Conservation (phyloP, 2,888 invertebrate genomes). For the Cylloceria caligata region DNA sequence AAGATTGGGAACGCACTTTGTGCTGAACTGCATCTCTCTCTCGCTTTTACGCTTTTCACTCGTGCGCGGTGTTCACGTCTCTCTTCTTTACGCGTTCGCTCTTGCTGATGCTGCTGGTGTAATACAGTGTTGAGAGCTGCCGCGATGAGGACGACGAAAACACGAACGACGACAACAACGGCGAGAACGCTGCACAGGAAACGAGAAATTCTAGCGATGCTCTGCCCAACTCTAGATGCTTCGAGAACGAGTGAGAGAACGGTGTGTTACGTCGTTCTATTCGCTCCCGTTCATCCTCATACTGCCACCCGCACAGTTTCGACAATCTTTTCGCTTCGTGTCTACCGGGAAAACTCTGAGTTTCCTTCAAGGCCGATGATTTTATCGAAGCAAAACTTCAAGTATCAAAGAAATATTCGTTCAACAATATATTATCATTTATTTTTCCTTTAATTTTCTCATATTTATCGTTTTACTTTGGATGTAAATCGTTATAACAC, state of each 20-base stretch:
- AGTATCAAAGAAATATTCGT: conserved; percentile 35
- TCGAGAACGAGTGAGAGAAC: conserved; percentile 18
- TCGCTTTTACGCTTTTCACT: conserved; percentile 32
- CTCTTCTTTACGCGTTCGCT: conserved; percentile 40
- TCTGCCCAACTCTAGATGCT: conserved; percentile 29
- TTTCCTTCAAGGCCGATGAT: conserved; percentile 60
- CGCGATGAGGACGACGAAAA: conserved; percentile 61
- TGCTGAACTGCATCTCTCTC: conserved; percentile 49
- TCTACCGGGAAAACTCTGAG: conserved; percentile 46
- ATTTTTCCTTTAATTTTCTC: conserved; percentile 40
- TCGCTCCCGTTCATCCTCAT: conserved; percentile 18
- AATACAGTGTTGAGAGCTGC: conserved; percentile 45
- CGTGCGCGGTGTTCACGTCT: conserved; percentile 16
- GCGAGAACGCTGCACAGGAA: conserved; percentile 52
- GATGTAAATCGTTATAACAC: no score
- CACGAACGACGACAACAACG: conserved; percentile 49
- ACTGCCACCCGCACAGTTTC: conserved; percentile 14
- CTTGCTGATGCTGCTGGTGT: conserved; percentile 48
- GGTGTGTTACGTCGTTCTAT: conserved; percentile 49
- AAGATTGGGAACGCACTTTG: conserved; percentile 71
- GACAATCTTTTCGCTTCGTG: conserved; percentile 56
- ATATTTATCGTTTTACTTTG: not conserved
- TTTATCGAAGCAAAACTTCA: conserved; percentile 57
- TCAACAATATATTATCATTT: not conserved
- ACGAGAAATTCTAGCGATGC: conserved; percentile 63